Base-by-base conservation (phyloP, 2,888 invertebrate species). In the Nemurella pictetii region DNA sequence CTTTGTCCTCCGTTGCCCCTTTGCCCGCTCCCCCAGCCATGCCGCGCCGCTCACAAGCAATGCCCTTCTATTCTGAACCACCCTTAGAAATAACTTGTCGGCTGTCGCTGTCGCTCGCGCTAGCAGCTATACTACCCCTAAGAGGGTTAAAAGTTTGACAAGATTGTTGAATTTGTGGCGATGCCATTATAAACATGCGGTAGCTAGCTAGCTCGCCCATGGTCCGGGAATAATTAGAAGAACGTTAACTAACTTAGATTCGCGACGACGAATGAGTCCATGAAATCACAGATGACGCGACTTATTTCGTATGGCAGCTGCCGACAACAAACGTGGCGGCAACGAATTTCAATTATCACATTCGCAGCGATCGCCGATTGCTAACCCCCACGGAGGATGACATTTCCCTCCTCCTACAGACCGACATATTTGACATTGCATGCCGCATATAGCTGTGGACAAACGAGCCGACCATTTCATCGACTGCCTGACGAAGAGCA, bases 71-170 rank as follows among this genome's bases (percentile, higher is more conserved):
- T n/a, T 9, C 75, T 75, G 27, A 12, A 20, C 30, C 9, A 30
- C 78, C 78, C 82, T 82, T 36, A 82, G 72, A 82, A 82, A 82
- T 82, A 82, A 82, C 82, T 82, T 82, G 82, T 82, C 82, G 55
- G 55, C 82, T 72, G 72, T 12, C 74, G 74, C n/a, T n/a, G 36
- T 78, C 28, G n/a, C 28, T 29, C 78, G 29, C 30, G 15, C 78
- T 78, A 28, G 7, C 30, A 30, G 28, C 78, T 29, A 12, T 28
- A 75, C 75, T 30, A 30, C 78, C 78, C 78, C 30, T 78, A 30
- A 78, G 78, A 78, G 78, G 78, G 78, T 78, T 78, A 26, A 78
- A 78, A 78, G 29, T 78, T 78, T 78, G 78, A 78, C 78, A 78
- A 78, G 78, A 78, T 78, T 78, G 78, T 78, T 78, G 78, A 78